Conservation (phyloP, 2,797 vertebrate species). For the Chelmon rostratus region DNA sequence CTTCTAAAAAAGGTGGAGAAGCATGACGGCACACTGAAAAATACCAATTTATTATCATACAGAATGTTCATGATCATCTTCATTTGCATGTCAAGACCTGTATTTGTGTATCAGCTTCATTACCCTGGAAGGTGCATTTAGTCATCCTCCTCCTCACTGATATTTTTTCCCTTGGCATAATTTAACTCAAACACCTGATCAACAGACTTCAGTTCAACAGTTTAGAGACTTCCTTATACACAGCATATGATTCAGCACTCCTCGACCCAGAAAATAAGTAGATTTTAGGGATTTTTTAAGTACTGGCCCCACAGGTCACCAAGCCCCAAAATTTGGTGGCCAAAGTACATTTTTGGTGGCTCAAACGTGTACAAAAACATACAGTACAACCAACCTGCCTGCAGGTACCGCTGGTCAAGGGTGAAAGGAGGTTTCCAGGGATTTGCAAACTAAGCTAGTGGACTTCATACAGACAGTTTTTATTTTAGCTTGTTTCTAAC, state of each 20-base stretch:
- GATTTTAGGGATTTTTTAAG: background rate
- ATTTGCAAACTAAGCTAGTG: too few relatives aligned
- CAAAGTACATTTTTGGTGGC: too few relatives aligned
- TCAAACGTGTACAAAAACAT: too few relatives aligned
- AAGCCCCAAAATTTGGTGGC: too few relatives aligned
- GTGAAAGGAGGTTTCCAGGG: too few relatives aligned
- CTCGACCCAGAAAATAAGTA: conserved; percentile 38
- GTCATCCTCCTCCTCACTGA: conserved; percentile 73
- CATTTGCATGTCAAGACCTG: conserved; percentile 68
- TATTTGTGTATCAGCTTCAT: conserved; percentile 57
- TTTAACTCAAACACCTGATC: conserved; percentile 70
- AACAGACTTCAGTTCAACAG: conserved; percentile 46
- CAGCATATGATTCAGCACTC: conserved; percentile 62
- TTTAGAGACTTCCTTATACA: conserved; percentile 38
- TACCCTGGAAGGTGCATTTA: conserved; percentile 71
- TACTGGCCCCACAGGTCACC: too few relatives aligned
- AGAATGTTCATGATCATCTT: conserved; percentile 55
- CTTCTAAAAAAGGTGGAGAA: conserved; percentile 34
- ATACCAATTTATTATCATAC: conserved; percentile 40
- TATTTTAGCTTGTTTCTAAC: too few relatives aligned
- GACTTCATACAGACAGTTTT: too few relatives aligned
- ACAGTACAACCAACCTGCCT: too few relatives aligned
- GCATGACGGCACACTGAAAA: conserved; percentile 31
- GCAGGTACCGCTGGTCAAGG: too few relatives aligned
- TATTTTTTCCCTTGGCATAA: conserved; percentile 61